Conservation (phyloP, 2,888 invertebrate genomes). For the Hydrotaea diabolus region DNA sequence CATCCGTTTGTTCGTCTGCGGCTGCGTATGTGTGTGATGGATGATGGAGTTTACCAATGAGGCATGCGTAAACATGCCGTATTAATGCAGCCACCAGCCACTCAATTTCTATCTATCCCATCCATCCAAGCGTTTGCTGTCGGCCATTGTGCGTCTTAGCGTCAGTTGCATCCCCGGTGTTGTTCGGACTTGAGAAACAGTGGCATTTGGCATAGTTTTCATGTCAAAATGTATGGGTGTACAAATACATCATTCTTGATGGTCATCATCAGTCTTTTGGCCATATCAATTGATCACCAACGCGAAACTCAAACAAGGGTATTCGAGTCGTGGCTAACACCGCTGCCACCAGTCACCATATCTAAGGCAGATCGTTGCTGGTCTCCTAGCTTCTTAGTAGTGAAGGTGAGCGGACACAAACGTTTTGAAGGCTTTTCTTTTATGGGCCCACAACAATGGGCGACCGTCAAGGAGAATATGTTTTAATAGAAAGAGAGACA, state of each 20-base stretch:
- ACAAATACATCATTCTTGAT: conserved; percentile 79
- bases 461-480: neutral
- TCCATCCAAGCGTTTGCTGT: neutral
- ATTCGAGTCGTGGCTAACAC: conserved; percentile 26
- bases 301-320: conserved; percentile 63
- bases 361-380: neutral
- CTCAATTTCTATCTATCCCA: conserved; percentile 16
- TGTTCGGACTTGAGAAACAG: conserved; percentile 45
- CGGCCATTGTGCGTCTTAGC: conserved; percentile 49
- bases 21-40: conserved; percentile 53
- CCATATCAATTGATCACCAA: conserved; percentile 75
- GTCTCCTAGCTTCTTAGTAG: neutral
- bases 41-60: conserved; percentile 58
- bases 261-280: conserved; percentile 79
- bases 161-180: neutral
- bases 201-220: conserved; percentile 75
- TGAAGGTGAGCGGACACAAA: neutral
- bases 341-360: conserved; percentile 41
- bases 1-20: conserved; percentile 1
- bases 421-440: neutral
- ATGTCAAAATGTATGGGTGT: conserved; percentile 79
- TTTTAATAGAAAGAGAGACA: neutral
- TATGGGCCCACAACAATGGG: neutral
- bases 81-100: conserved; percentile 17
- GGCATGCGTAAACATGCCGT: conserved; percentile 48